phyloP scores from a whole-genome alignment of 2,797 vertebrate species.

The Notolepis coatsorum region DNA sequence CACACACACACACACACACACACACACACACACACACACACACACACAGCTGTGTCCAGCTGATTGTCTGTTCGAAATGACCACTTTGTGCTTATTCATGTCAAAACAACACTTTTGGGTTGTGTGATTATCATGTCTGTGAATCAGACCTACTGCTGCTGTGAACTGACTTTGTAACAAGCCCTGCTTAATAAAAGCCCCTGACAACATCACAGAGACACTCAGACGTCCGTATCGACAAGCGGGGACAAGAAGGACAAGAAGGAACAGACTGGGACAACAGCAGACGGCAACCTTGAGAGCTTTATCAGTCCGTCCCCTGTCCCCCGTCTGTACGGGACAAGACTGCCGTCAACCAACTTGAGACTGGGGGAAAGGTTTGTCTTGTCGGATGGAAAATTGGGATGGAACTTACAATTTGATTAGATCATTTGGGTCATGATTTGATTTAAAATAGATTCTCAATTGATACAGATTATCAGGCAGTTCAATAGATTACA shows the following conservation, averaged over 20 bases:
- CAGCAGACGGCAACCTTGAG: background rate
- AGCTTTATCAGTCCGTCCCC: background rate
- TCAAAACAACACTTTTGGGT: background rate
- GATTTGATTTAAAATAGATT: too few species aligned
- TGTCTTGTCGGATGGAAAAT: background rate
- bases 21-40: background rate
- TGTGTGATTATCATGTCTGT: background rate
- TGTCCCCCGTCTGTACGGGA: background rate
- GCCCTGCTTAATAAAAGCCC: background rate
- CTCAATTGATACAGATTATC: too few species aligned
- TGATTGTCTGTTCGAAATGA: too few species aligned
- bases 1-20: background rate
- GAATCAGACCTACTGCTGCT: background rate
- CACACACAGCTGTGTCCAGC: too few species aligned
- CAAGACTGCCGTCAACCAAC: background rate
- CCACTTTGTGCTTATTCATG: too few species aligned
- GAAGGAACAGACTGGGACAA: too few species aligned
- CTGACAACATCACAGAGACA: background rate
- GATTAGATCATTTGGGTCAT: too few species aligned
- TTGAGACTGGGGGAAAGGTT: background rate
- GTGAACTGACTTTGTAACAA: background rate
- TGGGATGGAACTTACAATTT: too few species aligned
- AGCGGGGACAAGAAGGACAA: too few species aligned
- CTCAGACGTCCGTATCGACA: slow-evolving; percentile 4
- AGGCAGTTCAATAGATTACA: too few species aligned